These are phyloP conservation scores for Podarcis cretensis DNA, from an alignment of 2,113 vertebrate genomes.

Conservation along the genomic window DNA sequence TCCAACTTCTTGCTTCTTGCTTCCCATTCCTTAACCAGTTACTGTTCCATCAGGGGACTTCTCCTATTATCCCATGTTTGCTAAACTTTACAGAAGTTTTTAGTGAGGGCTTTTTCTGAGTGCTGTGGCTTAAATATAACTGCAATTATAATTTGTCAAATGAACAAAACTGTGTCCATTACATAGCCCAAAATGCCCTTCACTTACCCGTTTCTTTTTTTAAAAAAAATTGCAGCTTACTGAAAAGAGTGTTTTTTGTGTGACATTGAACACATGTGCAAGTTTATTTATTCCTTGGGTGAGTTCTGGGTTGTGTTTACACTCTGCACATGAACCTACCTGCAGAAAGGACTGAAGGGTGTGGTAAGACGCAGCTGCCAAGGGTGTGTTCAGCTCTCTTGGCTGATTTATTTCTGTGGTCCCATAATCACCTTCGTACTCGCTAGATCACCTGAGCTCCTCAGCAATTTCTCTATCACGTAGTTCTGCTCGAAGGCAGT, in stretches of 20 bases:
- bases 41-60: too few relatives aligned
- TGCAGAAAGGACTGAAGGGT: background rate
- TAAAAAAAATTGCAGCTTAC: background rate
- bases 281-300: background rate
- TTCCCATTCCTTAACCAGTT: too few relatives aligned
- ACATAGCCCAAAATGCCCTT: constrained; percentile 15
- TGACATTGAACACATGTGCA: background rate
- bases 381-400: constrained; percentile 29
- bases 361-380: constrained; percentile 24
- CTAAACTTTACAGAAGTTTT: too few relatives aligned
- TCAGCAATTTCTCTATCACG: background rate
- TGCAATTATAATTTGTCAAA: too few relatives aligned
- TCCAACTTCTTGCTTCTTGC: too few relatives aligned
- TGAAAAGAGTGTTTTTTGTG: background rate
- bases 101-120: too few relatives aligned
- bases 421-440: background rate
- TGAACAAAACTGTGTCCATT: too few relatives aligned
- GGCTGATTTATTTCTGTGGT: constrained; percentile 52
- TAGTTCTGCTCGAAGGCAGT: background rate
- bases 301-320: constrained; percentile 14
- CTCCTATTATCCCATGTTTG: too few relatives aligned
- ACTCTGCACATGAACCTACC: background rate
- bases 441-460: background rate
- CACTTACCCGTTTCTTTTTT: accelerated
- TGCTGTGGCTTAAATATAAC: too few relatives aligned